phyloP scores from a whole-genome alignment of 2,113 vertebrate species.

The Catagonus wagneri region DNA sequence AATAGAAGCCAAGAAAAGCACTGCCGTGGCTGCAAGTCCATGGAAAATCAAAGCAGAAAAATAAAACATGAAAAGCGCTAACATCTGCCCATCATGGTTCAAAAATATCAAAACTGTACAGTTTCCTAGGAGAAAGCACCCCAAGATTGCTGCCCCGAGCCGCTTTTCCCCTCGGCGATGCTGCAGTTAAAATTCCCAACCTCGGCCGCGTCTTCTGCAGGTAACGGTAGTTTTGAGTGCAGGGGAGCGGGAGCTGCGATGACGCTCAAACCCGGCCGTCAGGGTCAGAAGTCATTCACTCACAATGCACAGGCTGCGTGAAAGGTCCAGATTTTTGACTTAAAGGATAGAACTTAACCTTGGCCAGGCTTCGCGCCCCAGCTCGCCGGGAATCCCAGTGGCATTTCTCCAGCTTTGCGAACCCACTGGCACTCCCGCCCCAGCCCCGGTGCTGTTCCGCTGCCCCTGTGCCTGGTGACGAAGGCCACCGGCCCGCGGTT shows the following conservation, averaged over 20 bases:
- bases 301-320: fast-evolving
- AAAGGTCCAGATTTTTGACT: fast-evolving
- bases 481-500: fast-evolving
- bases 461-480: fast-evolving
- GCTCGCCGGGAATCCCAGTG: background rate
- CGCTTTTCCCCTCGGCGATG: background rate
- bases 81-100: no score
- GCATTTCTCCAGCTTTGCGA: background rate
- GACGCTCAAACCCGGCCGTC: fast-evolving
- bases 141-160: no score
- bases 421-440: fast-evolving
- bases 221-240: no score
- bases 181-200: background rate
- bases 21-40: fast-evolving
- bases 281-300: background rate
- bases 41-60: background rate
- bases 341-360: fast-evolving
- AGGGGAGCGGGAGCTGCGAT: background rate
- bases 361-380: fast-evolving
- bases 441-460: fast-evolving
- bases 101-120: fast-evolving
- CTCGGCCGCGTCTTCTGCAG: background rate
- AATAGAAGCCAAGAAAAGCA: fast-evolving
- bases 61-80: fast-evolving
- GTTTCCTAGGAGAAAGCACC: background rate